Evolutionary conservation across 2,113 vertebrate species (phyloP).

Genomic region (Cyanistes caeruleus): DNA sequence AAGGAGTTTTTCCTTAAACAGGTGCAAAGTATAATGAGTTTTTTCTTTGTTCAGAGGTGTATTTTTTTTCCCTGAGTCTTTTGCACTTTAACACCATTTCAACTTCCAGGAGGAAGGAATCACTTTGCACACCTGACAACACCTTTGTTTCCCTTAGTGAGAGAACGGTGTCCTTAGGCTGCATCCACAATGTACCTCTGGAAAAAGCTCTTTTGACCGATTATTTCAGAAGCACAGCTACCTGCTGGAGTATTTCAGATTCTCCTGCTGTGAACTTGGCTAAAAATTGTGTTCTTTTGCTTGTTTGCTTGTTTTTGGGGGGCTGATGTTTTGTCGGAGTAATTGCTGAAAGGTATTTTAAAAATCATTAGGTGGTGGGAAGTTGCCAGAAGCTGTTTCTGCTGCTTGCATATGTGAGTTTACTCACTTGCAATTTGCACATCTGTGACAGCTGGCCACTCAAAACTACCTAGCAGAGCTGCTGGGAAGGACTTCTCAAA

Average conservation of each 20-base stretch:
- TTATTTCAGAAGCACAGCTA: not conserved
- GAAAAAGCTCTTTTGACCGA: not conserved
- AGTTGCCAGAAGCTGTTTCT: not conserved
- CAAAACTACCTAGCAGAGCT: not conserved
- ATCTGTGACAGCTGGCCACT: not conserved
- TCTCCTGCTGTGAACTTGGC: not conserved
- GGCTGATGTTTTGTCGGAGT: not conserved
- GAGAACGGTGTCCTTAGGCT: not conserved
- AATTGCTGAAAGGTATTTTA: not conserved
- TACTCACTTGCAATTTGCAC: not conserved
- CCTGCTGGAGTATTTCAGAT: not conserved
- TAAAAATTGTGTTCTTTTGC: not conserved
- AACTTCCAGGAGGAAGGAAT: slow-evolving; percentile 75
- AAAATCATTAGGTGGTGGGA: not conserved
- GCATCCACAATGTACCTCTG: not conserved
- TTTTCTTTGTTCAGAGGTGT: slow-evolving; percentile 64
- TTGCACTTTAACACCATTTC: slow-evolving; percentile 76
- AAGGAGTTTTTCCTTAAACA: slow-evolving; percentile 79
- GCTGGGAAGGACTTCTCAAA: not conserved
- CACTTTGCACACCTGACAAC: not conserved
- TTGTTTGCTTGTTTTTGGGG: not conserved
- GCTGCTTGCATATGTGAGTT: not conserved
- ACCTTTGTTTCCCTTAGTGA: not conserved
- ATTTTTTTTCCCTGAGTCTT: slow-evolving; percentile 70
- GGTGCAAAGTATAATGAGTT: slow-evolving; percentile 81